These are phyloP conservation scores for Vanacampus margaritifer DNA, from an alignment of 2,113 vertebrate genomes.

Conservation along the genomic window DNA sequence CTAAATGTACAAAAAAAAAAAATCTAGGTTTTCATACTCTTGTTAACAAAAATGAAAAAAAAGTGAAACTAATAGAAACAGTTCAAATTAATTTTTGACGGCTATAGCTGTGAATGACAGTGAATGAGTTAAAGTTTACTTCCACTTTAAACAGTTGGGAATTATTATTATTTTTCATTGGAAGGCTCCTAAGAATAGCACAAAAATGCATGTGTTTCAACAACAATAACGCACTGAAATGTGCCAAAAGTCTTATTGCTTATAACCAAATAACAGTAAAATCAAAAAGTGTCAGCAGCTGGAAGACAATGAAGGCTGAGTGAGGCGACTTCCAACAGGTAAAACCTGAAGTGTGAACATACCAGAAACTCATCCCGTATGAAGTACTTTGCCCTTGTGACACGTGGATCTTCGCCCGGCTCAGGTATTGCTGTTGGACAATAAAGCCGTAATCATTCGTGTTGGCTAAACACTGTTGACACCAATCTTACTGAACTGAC, in stretches of 20 bases:
- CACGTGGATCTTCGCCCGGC: constrained; percentile 90
- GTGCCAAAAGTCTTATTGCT: not conserved
- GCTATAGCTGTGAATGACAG: too few relatives aligned
- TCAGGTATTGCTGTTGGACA: constrained; percentile 85
- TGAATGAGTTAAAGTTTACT: too few relatives aligned
- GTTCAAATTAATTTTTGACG: too few relatives aligned
- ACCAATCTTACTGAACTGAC: not conserved
- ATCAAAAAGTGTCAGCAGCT: not conserved
- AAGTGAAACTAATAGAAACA: too few relatives aligned
- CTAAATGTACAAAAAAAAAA: too few relatives aligned
- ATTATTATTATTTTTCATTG: too few relatives aligned
- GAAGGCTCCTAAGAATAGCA: too few relatives aligned
- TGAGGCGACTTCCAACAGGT: not conserved
- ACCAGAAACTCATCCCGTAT: constrained; percentile 99
- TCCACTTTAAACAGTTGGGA: too few relatives aligned
- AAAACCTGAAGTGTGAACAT: constrained; percentile 51
- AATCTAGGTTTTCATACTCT: too few relatives aligned
- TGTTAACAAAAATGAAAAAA: too few relatives aligned
- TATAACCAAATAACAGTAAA: not conserved
- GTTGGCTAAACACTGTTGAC: not conserved
- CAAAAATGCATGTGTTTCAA: too few relatives aligned
- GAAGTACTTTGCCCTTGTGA: constrained; percentile 99
- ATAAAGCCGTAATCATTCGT: constrained; percentile 25
- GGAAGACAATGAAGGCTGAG: not conserved
- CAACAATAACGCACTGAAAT: not conserved